Conservation (phyloP, 2,113 vertebrate genomes). For the Rhinogobius similis region DNA sequence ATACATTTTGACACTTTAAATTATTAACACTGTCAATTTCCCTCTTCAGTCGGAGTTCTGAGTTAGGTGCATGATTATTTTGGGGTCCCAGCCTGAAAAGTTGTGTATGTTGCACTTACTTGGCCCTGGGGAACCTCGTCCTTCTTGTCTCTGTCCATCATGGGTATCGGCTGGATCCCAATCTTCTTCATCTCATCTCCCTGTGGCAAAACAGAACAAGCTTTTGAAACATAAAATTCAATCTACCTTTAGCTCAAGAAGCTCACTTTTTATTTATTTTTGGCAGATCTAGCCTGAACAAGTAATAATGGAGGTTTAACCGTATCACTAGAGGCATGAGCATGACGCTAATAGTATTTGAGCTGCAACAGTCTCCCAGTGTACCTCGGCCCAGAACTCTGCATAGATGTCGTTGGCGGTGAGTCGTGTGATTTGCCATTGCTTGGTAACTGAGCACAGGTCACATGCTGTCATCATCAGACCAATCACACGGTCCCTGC, state of each 20-base stretch:
- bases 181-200: slow-evolving; percentile 99
- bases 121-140: slow-evolving; percentile 96
- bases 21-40: no score
- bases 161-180: slow-evolving; percentile 94
- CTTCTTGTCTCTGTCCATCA: slow-evolving; percentile 98
- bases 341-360: slow-evolving; percentile 39
- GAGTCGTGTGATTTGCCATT: slow-evolving; percentile 92
- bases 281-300: slow-evolving; percentile 16
- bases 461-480: slow-evolving; percentile 99
- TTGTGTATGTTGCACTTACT: slow-evolving; percentile 70
- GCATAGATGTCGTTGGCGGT: slow-evolving; percentile 97
- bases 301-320: slow-evolving; percentile 21
- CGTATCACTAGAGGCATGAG: slow-evolving; percentile 32
- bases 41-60: no score
- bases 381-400: slow-evolving; percentile 98
- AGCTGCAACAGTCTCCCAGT: slow-evolving; percentile 40
- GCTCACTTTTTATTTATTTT: neutral
- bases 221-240: neutral
- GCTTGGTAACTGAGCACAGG: slow-evolving; percentile 96
- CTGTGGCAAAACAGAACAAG: slow-evolving; percentile 63
- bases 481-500: slow-evolving; percentile 94
- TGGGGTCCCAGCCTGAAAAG: neutral
- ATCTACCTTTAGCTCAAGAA: slow-evolving; percentile 1
- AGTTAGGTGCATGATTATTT: no score
- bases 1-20: no score